Conservation (phyloP, 2,113 vertebrate species). For the Lepisosteus osseus region DNA sequence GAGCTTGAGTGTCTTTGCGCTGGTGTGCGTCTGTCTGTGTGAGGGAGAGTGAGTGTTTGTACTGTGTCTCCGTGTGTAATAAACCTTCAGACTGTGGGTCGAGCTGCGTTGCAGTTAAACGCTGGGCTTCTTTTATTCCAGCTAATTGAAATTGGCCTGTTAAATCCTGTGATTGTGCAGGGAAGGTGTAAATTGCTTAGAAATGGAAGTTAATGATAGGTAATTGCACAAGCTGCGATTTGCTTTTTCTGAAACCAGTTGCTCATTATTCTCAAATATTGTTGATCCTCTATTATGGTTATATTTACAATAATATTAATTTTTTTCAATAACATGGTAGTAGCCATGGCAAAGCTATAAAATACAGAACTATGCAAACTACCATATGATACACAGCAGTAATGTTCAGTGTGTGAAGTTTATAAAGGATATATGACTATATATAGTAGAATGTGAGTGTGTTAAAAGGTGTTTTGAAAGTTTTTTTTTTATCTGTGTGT, state of each 20-base stretch:
- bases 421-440: not conserved
- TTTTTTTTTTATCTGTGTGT: not conserved
- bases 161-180: conserved; percentile 50
- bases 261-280: conserved; percentile 26
- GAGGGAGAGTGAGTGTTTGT: conserved; percentile 21
- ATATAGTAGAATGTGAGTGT: not conserved
- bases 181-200: conserved; percentile 41
- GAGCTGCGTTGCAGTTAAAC: conserved; percentile 37
- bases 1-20: conserved; percentile 5
- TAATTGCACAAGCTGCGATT: conserved; percentile 46
- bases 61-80: conserved; percentile 25
- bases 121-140: conserved; percentile 35
- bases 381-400: conserved; percentile 27
- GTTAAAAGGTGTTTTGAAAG: not conserved
- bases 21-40: conserved; percentile 13
- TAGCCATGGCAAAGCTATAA: conserved; percentile 34
- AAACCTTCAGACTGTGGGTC: conserved; percentile 15
- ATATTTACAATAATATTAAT: conserved; percentile 26
- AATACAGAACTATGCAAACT: conserved; percentile 11
- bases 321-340: conserved; percentile 40
- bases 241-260: conserved; percentile 28
- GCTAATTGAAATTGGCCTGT: conserved; percentile 48
- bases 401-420: conserved; percentile 24
- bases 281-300: conserved; percentile 33
- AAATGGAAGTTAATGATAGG: conserved; percentile 51